Conservation (phyloP, 2,797 vertebrate genomes). For the Phrynocephalus forsythii region DNA sequence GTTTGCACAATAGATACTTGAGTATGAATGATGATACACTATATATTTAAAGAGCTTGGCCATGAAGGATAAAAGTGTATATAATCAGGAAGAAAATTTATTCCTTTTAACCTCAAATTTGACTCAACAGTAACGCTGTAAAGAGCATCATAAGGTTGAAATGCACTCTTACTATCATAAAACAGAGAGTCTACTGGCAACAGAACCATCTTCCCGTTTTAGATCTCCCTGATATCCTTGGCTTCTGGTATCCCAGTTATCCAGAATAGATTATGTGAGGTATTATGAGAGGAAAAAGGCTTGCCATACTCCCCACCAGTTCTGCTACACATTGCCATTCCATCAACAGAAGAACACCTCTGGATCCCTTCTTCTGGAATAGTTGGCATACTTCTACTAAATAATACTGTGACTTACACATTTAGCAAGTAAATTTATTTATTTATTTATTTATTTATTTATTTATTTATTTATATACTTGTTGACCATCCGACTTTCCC, state of each 20-base stretch:
- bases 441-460: too few relatives aligned
- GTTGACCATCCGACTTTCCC: not conserved
- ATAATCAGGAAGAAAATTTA: not conserved
- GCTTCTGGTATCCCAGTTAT: not conserved
- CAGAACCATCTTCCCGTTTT: not conserved
- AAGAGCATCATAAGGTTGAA: not conserved
- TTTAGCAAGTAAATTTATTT: not conserved
- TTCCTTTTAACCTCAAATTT: constrained; percentile 18
- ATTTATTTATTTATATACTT: too few relatives aligned
- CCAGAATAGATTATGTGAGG: not conserved
- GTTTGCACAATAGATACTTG: not conserved
- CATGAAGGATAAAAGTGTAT: not conserved
- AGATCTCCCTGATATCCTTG: not conserved
- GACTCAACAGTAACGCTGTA: not conserved
- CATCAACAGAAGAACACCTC: not conserved
- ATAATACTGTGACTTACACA: not conserved
- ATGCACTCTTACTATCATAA: not conserved
- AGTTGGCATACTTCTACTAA: not conserved
- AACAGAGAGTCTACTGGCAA: not conserved
- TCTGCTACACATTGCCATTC: not conserved
- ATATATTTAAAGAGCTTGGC: not conserved
- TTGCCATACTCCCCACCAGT: not conserved
- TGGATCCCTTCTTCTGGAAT: not conserved
- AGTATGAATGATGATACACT: not conserved
- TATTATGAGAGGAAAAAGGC: not conserved